Conservation (phyloP, 2,888 invertebrate genomes). For the Rhagophthalmus giganteus region DNA sequence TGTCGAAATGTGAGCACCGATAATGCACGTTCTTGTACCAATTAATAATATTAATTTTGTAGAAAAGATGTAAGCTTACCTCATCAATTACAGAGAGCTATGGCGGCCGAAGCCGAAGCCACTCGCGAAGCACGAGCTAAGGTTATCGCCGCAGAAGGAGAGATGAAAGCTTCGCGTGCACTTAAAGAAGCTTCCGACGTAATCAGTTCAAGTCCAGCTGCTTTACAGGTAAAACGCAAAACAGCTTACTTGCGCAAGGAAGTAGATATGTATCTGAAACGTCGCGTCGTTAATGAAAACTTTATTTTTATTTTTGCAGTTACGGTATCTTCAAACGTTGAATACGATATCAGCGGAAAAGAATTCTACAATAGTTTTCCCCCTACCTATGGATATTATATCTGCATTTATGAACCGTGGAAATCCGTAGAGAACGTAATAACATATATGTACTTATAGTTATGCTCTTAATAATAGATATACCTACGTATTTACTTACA, state of each 20-base stretch:
- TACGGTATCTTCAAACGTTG: slow-evolving; percentile 85
- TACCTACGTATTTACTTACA: too few relatives aligned
- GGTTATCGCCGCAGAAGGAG: slow-evolving; percentile 83
- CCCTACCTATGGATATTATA: slow-evolving; percentile 82
- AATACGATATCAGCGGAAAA: slow-evolving; percentile 92
- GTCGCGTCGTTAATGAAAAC: too few relatives aligned
- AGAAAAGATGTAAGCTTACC: slow-evolving; percentile 81
- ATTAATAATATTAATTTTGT: slow-evolving; percentile 35
- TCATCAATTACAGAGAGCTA: slow-evolving; percentile 74
- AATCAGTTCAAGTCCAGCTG: slow-evolving; percentile 80
- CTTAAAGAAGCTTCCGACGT: slow-evolving; percentile 86
- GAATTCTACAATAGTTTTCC: slow-evolving; percentile 93
- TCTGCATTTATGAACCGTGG: slow-evolving; percentile 53
- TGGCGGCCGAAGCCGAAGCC: slow-evolving; percentile 84
- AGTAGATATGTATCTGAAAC: too few relatives aligned
- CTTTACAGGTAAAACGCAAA: slow-evolving; percentile 75
- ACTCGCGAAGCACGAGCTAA: slow-evolving; percentile 78
- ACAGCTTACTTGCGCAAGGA: too few relatives aligned
- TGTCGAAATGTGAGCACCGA: slow-evolving; percentile 80
- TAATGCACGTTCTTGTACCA: not conserved
- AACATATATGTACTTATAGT: too few relatives aligned
- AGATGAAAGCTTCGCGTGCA: slow-evolving; percentile 82
- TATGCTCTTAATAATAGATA: too few relatives aligned
- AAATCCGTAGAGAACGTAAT: not conserved
- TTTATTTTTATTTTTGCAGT: slow-evolving; percentile 60